phyloP scores from a whole-genome alignment of 2,888 invertebrate genomes.

The Drosophila emarginata region DNA sequence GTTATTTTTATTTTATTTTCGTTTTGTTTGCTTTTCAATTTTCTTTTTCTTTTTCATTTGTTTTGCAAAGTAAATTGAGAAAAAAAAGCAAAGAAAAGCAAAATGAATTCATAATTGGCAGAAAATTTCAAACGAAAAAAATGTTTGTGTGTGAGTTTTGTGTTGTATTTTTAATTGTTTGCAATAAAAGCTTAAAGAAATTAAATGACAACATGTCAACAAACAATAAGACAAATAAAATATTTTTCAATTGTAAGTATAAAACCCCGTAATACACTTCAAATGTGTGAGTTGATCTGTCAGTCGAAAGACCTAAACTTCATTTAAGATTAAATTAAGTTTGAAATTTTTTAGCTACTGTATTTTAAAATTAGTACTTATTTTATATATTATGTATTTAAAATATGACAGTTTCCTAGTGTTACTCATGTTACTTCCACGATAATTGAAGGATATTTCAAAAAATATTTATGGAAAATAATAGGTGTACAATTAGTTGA shows the following conservation, averaged over 20 bases:
- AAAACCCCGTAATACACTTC: not conserved
- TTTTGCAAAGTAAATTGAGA: constrained; percentile 12
- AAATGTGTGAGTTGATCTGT: too few species aligned
- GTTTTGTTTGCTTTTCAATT: constrained; percentile 21
- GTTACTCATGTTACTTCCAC: too few species aligned
- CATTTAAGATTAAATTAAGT: too few species aligned
- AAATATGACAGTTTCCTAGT: too few species aligned
- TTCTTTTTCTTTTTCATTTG: constrained; percentile 20
- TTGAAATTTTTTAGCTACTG: too few species aligned
- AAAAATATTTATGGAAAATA: too few species aligned
- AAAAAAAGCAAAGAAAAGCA: constrained; percentile 1
- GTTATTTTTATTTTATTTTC: constrained; percentile 43
- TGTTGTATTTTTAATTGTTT: constrained; percentile 27
- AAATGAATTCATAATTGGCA: constrained; percentile 24
- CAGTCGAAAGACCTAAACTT: too few species aligned
- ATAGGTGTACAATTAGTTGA: too few species aligned
- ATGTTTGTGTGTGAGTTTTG: constrained; percentile 9
- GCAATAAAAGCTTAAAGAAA: constrained; percentile 50
- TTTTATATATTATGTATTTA: too few species aligned
- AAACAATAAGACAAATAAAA: constrained; percentile 8
- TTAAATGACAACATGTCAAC: constrained; percentile 31
- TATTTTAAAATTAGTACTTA: too few species aligned
- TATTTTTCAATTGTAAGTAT: not conserved
- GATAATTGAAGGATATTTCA: too few species aligned
- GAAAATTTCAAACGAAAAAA: not conserved